Base-by-base conservation (phyloP, 2,797 vertebrate species). In the Hirundo rustica region DNA sequence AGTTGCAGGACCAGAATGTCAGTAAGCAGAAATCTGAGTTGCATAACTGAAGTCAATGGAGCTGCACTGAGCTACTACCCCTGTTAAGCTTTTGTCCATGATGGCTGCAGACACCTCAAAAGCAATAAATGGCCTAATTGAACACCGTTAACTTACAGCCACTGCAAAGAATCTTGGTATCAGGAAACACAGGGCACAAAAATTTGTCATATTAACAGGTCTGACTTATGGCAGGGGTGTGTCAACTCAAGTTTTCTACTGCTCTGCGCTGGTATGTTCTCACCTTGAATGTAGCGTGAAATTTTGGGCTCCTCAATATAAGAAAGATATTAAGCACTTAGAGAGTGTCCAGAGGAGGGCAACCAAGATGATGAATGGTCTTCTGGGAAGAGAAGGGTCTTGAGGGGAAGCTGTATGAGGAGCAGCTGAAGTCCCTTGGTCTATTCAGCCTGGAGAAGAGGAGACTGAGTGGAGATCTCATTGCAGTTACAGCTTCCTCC, bases 331-430 rank as follows among this genome's bases (percentile, higher is more conserved):
- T 21, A 54, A 34, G 4, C 7, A 34, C 48, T 30, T 42, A 40
- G 17, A 21, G 9, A 61, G 12, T 29, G 12, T 62, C 20, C 42
- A 42, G 48, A 77, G 21, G 30, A 30, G 7, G 29, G n/a, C n/a
- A 54, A 26, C 20, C 16, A 68, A 34, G 72, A 17, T 47, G 21
- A 14, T 61, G 65, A 40, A 42, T 6, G 11, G 20, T n/a, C 20
- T 38, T 45, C 23, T 38, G 47, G 29, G 20, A 60, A 53, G 22
- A 19, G 22, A 53, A 53, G 27, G 15, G 23, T 44, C 10, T 23
- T 47, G 23, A 61, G 64, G 16, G 11, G 48, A 70, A 62, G 20
- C 16, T 0, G 0, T 25, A 21, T 40, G 34, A 61, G 29, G 13
- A 40, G 5, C 5, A 25, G 13, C 34, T 77, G 55, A 70, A 30